These are phyloP conservation scores for Epinotia demarniana DNA, from an alignment of 2,888 invertebrate species.

Conservation along the genomic window DNA sequence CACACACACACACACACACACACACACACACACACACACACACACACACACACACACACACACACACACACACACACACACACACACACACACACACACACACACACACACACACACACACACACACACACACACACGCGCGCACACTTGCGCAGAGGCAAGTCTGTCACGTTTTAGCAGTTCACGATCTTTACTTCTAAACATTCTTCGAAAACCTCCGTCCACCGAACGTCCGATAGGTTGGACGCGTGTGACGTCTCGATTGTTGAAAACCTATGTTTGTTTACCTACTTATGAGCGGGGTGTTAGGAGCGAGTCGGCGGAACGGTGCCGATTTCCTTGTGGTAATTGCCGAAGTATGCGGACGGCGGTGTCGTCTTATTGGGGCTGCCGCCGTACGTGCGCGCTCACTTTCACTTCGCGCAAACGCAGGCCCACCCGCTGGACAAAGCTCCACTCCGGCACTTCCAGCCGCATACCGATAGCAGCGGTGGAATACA, in stretches of 20 bases:
- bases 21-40: no score
- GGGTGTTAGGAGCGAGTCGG: slow-evolving; percentile 62
- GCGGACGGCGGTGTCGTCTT: slow-evolving; percentile 82
- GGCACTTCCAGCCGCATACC: slow-evolving; percentile 39
- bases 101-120: background rate
- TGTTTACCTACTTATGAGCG: slow-evolving; percentile 45
- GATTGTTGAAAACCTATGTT: slow-evolving; percentile 24
- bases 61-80: no score
- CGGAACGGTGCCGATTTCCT: slow-evolving; percentile 79
- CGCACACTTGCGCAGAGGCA: no score
- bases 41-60: background rate
- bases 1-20: background rate
- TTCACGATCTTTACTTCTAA: background rate
- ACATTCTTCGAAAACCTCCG: background rate
- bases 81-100: background rate
- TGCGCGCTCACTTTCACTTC: slow-evolving; percentile 83
- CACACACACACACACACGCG: no score
- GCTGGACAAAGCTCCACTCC: slow-evolving; percentile 44
- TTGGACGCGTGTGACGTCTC: slow-evolving; percentile 3
- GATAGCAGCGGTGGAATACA: slow-evolving; percentile 10
- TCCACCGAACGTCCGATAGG: slow-evolving; percentile 1
- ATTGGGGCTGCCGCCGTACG: slow-evolving; percentile 80
- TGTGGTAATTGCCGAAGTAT: slow-evolving; percentile 82
- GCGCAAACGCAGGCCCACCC: slow-evolving; percentile 70
- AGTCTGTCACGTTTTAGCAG: background rate